Percentiles rank a stretch among this genome's conserved stretches.
These are phyloP conservation scores for Hyperopisus bebe DNA, from an alignment of 2,113 vertebrate species.

Conservation along the genomic window DNA sequence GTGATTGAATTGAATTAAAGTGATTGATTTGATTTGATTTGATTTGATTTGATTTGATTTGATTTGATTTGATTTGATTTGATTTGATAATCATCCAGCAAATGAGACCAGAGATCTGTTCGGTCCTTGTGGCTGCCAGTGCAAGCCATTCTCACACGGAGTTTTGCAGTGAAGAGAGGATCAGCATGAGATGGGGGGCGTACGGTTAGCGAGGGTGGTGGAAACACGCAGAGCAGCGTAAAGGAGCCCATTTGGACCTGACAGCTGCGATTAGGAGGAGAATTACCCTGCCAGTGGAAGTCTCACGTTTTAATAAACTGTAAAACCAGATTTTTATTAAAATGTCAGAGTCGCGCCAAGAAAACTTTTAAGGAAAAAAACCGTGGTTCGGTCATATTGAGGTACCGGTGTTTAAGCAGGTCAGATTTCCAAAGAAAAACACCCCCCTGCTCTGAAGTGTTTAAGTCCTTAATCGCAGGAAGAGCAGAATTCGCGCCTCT, in stretches of 20 bases:
- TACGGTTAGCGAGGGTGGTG: not conserved
- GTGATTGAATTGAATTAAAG: too few relatives aligned
- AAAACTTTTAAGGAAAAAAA: not conserved
- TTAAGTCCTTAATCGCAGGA: conserved; percentile 3
- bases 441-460: not conserved
- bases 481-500: not conserved
- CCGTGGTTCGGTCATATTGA: not conserved
- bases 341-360: not conserved
- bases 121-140: not conserved
- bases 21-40: not conserved
- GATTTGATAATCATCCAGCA: not conserved
- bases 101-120: not conserved
- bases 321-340: conserved; percentile 4
- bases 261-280: not conserved
- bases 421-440: not conserved
- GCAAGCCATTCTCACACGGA: not conserved
- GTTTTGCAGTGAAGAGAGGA: not conserved
- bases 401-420: not conserved
- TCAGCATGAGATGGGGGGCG: not conserved
- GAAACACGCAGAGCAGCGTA: not conserved
- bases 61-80: not conserved
- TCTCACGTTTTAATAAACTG: conserved; percentile 9
- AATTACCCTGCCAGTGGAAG: not conserved
- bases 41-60: not conserved
- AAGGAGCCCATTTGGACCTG: not conserved